Conservation (phyloP, 1,140 invertebrate genomes). For the Ditylenchus dipsaci region DNA sequence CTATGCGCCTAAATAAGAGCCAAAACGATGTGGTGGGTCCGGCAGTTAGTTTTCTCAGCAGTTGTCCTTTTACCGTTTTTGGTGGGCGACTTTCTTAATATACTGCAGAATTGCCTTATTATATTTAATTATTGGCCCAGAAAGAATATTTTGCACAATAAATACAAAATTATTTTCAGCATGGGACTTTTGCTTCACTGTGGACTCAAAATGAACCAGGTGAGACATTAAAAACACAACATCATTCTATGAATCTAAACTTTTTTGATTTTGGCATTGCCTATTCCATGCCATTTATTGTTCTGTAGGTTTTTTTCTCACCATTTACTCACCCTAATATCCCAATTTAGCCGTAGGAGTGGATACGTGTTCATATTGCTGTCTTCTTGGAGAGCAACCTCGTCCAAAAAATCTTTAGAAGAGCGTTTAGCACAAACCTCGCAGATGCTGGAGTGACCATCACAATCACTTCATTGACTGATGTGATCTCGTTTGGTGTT, state of each 20-base stretch:
- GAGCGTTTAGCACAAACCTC: conserved; percentile 74
- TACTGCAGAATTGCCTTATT: no score
- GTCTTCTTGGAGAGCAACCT: conserved; percentile 81
- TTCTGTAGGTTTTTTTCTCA: conserved; percentile 70
- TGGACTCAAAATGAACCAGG: conserved; percentile 46
- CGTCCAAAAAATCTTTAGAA: conserved; percentile 72
- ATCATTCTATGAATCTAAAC: no score
- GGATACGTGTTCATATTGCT: conserved; percentile 65
- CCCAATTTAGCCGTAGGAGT: conserved; percentile 57
- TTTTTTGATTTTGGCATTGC: conserved; percentile 29
- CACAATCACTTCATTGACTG: conserved; percentile 93
- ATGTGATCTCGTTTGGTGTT: conserved; percentile 92
- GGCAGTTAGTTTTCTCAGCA: no score
- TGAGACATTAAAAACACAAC: no score
- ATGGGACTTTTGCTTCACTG: conserved; percentile 50
- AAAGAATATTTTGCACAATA: no score
- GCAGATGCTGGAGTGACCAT: conserved; percentile 91
- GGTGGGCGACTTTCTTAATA: no score
- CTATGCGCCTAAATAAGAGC: no score
- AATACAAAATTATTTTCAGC: conserved; percentile 39
- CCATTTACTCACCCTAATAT: conserved; percentile 15
- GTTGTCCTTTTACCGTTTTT: no score
- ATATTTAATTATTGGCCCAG: no score
- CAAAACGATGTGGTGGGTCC: no score
- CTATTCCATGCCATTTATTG: conserved; percentile 76